phyloP scores from a whole-genome alignment of 64 coral and sea anemone species.

The Platygyra sinensis region DNA sequence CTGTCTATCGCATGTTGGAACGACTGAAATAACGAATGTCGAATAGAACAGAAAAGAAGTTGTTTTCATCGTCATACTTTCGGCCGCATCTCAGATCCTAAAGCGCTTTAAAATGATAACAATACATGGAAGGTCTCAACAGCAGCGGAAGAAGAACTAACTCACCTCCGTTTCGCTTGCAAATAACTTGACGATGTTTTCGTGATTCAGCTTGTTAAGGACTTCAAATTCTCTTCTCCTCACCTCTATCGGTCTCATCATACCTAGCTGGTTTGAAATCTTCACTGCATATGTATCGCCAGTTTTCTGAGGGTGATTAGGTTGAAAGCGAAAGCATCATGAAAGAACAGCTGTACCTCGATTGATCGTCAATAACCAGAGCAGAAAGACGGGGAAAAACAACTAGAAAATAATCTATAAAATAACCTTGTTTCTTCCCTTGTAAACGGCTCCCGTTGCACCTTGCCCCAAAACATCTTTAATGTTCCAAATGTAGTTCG shows the following conservation, averaged over 20 bases:
- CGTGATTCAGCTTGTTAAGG: conserved; percentile 65
- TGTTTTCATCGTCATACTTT: too few relatives aligned
- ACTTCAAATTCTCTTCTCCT: conserved; percentile 84
- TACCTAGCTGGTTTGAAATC: conserved; percentile 71
- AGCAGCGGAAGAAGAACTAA: too few relatives aligned
- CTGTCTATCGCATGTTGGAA: too few relatives aligned
- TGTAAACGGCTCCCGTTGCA: conserved; percentile 85
- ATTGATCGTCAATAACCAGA: background rate
- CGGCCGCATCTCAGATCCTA: too few relatives aligned
- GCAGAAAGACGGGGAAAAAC: background rate
- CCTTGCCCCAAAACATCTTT: conserved; percentile 76
- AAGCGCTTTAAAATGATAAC: background rate
- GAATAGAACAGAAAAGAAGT: too few relatives aligned
- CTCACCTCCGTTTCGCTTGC: conserved; percentile 78
- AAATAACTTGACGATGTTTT: conserved; percentile 84
- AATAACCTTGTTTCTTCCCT: conserved; percentile 69
- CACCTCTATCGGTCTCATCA: conserved; percentile 77
- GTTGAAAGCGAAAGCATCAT: background rate
- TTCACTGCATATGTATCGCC: conserved; percentile 76
- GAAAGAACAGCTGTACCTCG: background rate
- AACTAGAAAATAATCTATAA: background rate
- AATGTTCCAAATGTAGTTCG: conserved; percentile 65
- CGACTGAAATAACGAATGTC: too few relatives aligned
- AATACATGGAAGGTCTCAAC: background rate
- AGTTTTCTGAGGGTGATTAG: conserved; percentile 58